Evolutionary conservation across 2,797 vertebrate species (phyloP), one percentile per base, ranked within the genome.

Genomic region (Neosilurus hyrtlii): DNA sequence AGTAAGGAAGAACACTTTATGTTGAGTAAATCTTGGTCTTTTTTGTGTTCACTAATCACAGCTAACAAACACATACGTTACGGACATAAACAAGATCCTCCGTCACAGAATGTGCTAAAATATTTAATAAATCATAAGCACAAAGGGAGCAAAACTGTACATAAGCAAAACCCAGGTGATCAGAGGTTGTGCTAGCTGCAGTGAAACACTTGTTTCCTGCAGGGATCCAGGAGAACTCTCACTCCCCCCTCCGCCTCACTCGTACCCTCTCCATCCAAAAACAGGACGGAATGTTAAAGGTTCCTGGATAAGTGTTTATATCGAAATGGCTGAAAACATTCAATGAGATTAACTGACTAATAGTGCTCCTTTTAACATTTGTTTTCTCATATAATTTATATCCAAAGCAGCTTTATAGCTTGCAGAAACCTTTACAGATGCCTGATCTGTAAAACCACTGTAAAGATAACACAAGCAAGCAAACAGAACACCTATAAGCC

Each of bases 141-240:
- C 89, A 92, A 90, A 90, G 81, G 52, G 88, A 91, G 81, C 80
- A 80, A 83, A 83, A 87, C 82, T 83, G 82, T 83, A 84, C 62
- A 89, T 88, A 90, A 79, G 90, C 92, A 91, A 92, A 90, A 92
- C 92, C 91, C 90, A 91, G 88, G 92, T 91, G 85, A 91, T 93
- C 90, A 88, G 92, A 93, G 92, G 92, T 89, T 91, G 88, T 91
- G 89, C 89, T 89, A 88, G 92, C 92, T 93, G 94, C 94, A 92
- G 89, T 91, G 93, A 94, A 94, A 94, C 91, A 91, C 88, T 88
- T 66, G 72, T 90, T 92, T 93, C 91, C 92, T 93, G 94, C 92
- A 93, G 91, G 92, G 94, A 95, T 95, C 91, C 94, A 94, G 93
- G 93, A 93, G 72, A 88, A 85, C 92, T 92, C 90, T 92, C 90